Conservation (phyloP, 1,140 invertebrate genomes). For the Hermatobates lingyangjiaoensis region DNA sequence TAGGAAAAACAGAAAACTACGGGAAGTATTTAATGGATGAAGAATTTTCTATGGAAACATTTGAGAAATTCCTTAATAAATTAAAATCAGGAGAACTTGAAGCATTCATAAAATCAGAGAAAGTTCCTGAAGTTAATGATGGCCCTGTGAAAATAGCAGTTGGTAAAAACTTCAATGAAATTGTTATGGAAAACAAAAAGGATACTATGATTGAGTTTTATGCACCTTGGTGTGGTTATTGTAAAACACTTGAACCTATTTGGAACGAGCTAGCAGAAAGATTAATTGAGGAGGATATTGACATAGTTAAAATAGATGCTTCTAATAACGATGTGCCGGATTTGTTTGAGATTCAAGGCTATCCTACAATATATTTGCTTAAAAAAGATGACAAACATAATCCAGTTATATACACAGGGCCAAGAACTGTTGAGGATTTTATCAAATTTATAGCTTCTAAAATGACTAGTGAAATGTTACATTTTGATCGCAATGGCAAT, state of each 20-base stretch:
- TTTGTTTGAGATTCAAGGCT: constrained; percentile 83
- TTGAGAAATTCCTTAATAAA: constrained; percentile 73
- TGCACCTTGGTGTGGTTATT: constrained; percentile 97
- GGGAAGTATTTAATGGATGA: constrained; percentile 80
- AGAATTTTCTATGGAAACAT: constrained; percentile 75
- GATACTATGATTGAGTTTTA: constrained; percentile 96
- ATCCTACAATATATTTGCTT: constrained; percentile 93
- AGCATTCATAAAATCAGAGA: constrained; percentile 87
- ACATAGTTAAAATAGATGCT: constrained; percentile 94
- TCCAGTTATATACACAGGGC: constrained; percentile 78
- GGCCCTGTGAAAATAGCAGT: constrained; percentile 80
- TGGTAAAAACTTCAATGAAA: constrained; percentile 89
- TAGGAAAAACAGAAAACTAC: constrained; percentile 57
- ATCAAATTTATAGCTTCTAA: not conserved
- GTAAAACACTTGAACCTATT: constrained; percentile 83
- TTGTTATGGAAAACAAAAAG: constrained; percentile 76
- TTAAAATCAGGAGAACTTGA: constrained; percentile 65
- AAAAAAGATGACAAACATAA: constrained; percentile 62
- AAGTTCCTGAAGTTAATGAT: constrained; percentile 68
- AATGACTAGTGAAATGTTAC: not conserved
- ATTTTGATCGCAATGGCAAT: not conserved
- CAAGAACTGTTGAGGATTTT: constrained; percentile 11
- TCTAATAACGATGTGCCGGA: constrained; percentile 93
- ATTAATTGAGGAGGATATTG: constrained; percentile 74
- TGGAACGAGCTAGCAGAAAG: constrained; percentile 87